Percentiles rank a stretch among this genome's conserved stretches.
These are phyloP conservation scores for Odocoileus hemionus DNA, from an alignment of 2,113 vertebrate genomes.

Conservation along the genomic window DNA sequence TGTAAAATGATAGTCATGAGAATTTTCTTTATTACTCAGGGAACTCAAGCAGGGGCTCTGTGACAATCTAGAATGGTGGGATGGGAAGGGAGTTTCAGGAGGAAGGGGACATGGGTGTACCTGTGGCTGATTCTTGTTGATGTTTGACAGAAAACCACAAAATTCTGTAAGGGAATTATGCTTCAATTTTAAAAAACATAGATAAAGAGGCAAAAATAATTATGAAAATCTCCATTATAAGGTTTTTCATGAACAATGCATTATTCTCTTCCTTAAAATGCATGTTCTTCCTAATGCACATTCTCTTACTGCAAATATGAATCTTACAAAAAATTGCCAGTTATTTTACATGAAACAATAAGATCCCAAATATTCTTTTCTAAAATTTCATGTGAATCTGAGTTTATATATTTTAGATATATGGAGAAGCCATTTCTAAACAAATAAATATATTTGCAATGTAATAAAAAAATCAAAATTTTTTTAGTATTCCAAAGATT, in stretches of 20 bases:
- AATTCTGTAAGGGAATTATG: neutral
- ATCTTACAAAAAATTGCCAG: neutral
- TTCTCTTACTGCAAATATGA: neutral
- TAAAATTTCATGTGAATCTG: neutral
- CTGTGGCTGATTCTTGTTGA: neutral
- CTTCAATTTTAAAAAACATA: neutral
- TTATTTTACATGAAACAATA: neutral
- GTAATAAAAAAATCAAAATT: neutral
- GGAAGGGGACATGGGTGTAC: neutral
- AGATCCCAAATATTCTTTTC: neutral
- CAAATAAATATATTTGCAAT: neutral
- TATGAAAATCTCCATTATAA: neutral
- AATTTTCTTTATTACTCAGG: neutral
- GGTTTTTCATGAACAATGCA: neutral
- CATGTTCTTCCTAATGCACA: neutral
- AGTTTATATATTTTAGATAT: neutral
- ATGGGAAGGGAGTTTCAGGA: neutral
- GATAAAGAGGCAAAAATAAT: neutral
- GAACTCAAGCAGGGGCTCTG: neutral
- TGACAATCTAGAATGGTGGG: neutral
- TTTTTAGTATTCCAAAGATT: neutral
- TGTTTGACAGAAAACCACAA: neutral
- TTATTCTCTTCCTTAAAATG: neutral
- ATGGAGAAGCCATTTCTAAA: neutral
- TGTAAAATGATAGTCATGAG: neutral